Base-by-base conservation (phyloP, 2,888 invertebrate species). In the Brachylomia viminalis region DNA sequence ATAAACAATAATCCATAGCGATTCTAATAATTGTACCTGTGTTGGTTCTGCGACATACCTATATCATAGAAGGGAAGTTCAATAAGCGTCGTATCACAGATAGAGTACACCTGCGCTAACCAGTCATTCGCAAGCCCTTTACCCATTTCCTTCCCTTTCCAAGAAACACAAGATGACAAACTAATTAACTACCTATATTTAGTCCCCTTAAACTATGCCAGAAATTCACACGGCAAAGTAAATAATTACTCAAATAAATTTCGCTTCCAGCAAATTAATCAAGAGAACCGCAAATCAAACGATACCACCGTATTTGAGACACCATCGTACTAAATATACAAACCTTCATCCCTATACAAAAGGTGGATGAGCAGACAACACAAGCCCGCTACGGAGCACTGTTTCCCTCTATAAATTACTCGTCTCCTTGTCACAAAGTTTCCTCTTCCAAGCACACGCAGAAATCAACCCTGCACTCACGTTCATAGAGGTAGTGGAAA, bases 331-430 rank as follows among this genome's bases (percentile, higher is more conserved):
- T 88, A 83, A 87, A 79, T 88, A 86, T 79, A 87, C 76, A 79
- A 83, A 82, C 76, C 69, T 79, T 85, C 86, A 88, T 79, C 72
- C 85, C 79, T 80, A 52, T 71, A 86, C 88, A 79, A 84, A 85
- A 85, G 86, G 86, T 77, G 72, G 80, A 83, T 86, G 77, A 87
- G 83, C 80, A 83, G 76, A 75, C 75, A 72, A 77, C 80, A 80
- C 73, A 58, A 82, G 59, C 66, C 64, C 74, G 79, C 70, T 79
- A 80, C 87, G 75, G 82, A 71, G 72, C 72, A 68, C 65, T 74
- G 83, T 76, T 89, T 89, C 89, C 87, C 88, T 89, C 90, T 90
- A 92, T 94, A 93, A 93, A 93, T 94, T 93, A 94, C 92, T 91
- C 90, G 89, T 87, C 89, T 90, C 90, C 90, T 89, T 85, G 76